Evolutionary conservation across 2,888 invertebrate species (phyloP), one percentile per base, ranked within the genome.

Genomic region (Leuctra nigra): DNA sequence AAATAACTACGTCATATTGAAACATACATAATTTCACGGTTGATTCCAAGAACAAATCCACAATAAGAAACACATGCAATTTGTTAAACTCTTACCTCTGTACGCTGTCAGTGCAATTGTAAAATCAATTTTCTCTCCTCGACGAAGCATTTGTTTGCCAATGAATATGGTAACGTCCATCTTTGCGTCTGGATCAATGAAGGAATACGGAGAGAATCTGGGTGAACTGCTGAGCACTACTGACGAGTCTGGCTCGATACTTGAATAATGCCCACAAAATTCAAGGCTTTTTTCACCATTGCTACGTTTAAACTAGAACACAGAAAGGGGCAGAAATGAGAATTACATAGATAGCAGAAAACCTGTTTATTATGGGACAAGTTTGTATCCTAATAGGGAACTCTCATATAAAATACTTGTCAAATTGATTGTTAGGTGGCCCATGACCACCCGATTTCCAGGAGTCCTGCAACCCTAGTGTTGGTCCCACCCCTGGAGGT

Each of bases 31-130:
- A 46, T 50, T 56, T 55, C 47, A 48, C 2, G 22, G 33, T 35
- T n/a, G n/a, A n/a, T 38, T 16, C 7, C 33, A 33, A 20, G 25
- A 33, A 9, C 22, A n/a, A 29, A 29, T 29, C 7, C 6, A 29
- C 6, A 7, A 11, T 29, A 29, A 29, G 6, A 6, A 7, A 11
- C 7, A 11, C 22, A 9, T 29, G 14, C 29, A 47, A 47, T 52
- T 52, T 13, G 53, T 16, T 36, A 55, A 25, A 13, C 9, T 38
- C 41, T 62, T 67, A 76, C 76, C 66, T 68, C 66, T 70, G 56
- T 68, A 77, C 7, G 73, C 67, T 9, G 78, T 78, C 59, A 76
- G 77, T 25, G 70, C 71, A 25, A 78, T 70, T 33, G 66, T 66
- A n/a, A 78, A 64, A 60, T 73, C 72, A 16, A 73, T 66, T 23